Conservation (phyloP, 2,797 vertebrate species). For the Lagorchestes hirsutus region DNA sequence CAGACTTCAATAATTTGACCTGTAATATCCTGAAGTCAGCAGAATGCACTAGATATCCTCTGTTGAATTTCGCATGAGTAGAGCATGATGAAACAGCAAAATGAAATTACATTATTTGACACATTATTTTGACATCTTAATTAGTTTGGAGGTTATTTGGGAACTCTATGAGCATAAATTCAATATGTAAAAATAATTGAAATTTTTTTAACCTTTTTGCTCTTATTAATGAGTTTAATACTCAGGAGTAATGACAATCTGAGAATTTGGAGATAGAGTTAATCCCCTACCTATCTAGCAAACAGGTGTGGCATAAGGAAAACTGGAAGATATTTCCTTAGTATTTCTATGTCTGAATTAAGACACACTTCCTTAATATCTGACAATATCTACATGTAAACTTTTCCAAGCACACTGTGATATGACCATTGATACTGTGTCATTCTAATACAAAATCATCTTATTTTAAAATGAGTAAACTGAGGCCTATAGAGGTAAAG, state of each 20-base stretch:
- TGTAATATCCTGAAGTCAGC: not conserved
- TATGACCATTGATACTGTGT: not conserved
- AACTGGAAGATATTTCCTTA: not conserved
- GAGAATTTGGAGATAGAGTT: not conserved
- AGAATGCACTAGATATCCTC: not conserved
- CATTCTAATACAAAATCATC: not conserved
- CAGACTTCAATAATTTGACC: not conserved
- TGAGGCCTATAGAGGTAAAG: not conserved
- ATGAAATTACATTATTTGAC: not conserved
- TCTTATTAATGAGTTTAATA: constrained; percentile 25
- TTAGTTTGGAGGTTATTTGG: constrained; percentile 11
- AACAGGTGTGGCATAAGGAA: constrained; percentile 7
- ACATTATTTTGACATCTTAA: constrained; percentile 5
- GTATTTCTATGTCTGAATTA: not conserved
- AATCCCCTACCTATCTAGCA: not conserved
- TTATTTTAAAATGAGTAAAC: not conserved
- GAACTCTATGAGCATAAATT: constrained; percentile 8
- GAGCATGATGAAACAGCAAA: not conserved
- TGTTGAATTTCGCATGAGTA: not conserved
- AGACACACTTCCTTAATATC: not conserved
- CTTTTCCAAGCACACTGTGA: not conserved
- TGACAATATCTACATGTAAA: not conserved
- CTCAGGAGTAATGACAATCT: not conserved
- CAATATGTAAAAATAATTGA: constrained; percentile 30
- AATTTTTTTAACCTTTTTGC: constrained; percentile 21